Evolutionary conservation across 2,797 vertebrate species (phyloP).

Genomic region (Phataginus tricuspis): DNA sequence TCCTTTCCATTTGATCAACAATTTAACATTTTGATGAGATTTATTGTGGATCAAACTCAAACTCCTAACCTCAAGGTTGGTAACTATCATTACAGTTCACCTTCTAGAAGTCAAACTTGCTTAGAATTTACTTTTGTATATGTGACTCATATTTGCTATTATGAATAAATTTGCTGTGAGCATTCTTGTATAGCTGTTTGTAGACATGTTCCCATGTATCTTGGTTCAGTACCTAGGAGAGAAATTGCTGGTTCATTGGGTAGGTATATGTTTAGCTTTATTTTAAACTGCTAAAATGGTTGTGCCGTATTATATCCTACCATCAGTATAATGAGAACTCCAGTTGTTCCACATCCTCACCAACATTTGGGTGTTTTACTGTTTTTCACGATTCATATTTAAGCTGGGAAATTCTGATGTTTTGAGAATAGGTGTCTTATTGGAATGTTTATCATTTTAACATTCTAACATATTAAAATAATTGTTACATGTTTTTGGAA

Average conservation of each 20-base stretch:
- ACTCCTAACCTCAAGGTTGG: conserved; percentile 96
- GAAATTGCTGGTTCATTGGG: not conserved
- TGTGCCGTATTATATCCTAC: not conserved
- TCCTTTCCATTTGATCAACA: conserved; percentile 97
- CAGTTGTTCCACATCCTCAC: not conserved
- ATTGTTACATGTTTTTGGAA: not conserved
- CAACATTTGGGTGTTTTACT: not conserved
- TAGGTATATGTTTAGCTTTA: not conserved
- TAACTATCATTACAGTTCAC: conserved; percentile 48
- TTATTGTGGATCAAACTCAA: conserved; percentile 98
- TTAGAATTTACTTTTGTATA: not conserved
- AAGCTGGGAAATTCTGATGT: conserved; percentile 1
- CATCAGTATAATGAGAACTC: not conserved
- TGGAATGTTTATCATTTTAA: not conserved
- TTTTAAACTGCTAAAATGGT: not conserved
- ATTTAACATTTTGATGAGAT: conserved; percentile 98
- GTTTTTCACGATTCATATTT: not conserved
- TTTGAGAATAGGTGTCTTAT: not conserved
- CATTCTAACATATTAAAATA: not conserved
- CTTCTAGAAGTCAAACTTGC: conserved; percentile 2
- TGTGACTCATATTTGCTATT: not conserved
- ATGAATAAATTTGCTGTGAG: not conserved
- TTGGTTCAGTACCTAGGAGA: not conserved
- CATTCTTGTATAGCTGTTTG: not conserved
- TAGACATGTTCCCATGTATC: not conserved